Percentiles rank a stretch among this genome's conserved stretches.
These are phyloP conservation scores for Caenorhabditis uteleia DNA, from an alignment of 2,888 invertebrate genomes.

Conservation along the genomic window DNA sequence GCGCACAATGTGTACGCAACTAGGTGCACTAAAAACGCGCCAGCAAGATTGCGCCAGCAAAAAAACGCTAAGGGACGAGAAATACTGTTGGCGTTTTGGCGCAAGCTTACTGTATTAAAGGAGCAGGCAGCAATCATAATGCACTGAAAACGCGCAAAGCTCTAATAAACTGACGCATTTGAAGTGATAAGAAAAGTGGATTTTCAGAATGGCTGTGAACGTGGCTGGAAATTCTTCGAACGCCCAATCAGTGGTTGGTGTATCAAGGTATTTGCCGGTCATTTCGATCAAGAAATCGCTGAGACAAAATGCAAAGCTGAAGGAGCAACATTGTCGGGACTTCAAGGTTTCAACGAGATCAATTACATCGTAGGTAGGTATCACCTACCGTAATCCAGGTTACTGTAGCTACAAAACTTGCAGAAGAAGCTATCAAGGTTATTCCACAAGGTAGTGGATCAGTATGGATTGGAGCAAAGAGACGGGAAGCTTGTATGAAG, in stretches of 20 bases:
- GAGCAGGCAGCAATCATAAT: too few relatives aligned
- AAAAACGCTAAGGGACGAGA: too few relatives aligned
- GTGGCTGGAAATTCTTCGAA: background rate
- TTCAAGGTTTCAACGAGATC: background rate
- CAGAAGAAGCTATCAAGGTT: background rate
- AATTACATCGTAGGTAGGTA: too few relatives aligned
- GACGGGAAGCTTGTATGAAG: conserved; percentile 3
- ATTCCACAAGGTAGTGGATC: background rate
- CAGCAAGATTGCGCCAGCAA: too few relatives aligned
- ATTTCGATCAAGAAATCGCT: background rate
- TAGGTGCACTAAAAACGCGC: too few relatives aligned
- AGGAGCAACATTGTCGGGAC: background rate
- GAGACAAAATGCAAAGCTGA: background rate
- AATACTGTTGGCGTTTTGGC: too few relatives aligned
- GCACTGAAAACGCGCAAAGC: too few relatives aligned
- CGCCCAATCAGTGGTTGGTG: background rate
- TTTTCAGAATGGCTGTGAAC: too few relatives aligned
- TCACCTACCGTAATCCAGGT: background rate
- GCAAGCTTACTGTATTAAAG: too few relatives aligned
- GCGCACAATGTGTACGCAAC: too few relatives aligned
- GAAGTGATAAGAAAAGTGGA: too few relatives aligned
- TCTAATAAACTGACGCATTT: too few relatives aligned
- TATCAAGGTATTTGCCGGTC: background rate
- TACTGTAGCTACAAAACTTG: background rate
- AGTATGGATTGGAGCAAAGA: background rate